phyloP scores from a whole-genome alignment of 2,888 invertebrate species.

The Busseola fusca region DNA sequence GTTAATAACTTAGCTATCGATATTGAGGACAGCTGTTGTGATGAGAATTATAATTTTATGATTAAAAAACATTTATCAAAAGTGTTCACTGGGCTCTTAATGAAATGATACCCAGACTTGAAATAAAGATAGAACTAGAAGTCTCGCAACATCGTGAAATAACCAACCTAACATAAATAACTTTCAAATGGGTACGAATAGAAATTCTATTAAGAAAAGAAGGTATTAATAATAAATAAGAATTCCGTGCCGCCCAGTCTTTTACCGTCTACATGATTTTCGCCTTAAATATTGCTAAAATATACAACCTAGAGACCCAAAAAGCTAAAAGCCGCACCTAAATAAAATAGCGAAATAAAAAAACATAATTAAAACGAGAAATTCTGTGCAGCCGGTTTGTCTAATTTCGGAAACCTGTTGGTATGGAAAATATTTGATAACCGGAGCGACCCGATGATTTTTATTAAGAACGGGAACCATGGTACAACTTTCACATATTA shows the following conservation, averaged over 20 bases:
- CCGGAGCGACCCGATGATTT: constrained; percentile 73
- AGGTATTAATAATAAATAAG: neutral
- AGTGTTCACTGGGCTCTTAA: neutral
- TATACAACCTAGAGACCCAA: constrained; percentile 63
- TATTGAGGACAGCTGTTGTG: constrained; percentile 44
- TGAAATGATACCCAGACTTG: neutral
- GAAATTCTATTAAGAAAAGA: neutral
- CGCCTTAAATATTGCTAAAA: constrained; percentile 50
- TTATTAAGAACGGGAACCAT: constrained; percentile 74
- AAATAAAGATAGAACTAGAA: neutral
- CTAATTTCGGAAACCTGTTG: constrained; percentile 69
- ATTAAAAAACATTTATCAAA: constrained; percentile 13
- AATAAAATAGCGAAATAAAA: constrained; percentile 44
- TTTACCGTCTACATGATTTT: constrained; percentile 3
- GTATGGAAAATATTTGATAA: constrained; percentile 71
- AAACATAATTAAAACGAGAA: constrained; percentile 53
- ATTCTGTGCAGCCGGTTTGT: constrained; percentile 54
- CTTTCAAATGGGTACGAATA: neutral
- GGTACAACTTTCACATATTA: constrained; percentile 80
- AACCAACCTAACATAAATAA: neutral
- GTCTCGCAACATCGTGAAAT: neutral
- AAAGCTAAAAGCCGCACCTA: constrained; percentile 53
- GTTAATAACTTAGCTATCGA: constrained; percentile 33
- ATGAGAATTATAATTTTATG: constrained; percentile 14
- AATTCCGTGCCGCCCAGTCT: constrained; percentile 3